Conservation (phyloP, 2,888 invertebrate genomes). For the Rosalia funebris region DNA sequence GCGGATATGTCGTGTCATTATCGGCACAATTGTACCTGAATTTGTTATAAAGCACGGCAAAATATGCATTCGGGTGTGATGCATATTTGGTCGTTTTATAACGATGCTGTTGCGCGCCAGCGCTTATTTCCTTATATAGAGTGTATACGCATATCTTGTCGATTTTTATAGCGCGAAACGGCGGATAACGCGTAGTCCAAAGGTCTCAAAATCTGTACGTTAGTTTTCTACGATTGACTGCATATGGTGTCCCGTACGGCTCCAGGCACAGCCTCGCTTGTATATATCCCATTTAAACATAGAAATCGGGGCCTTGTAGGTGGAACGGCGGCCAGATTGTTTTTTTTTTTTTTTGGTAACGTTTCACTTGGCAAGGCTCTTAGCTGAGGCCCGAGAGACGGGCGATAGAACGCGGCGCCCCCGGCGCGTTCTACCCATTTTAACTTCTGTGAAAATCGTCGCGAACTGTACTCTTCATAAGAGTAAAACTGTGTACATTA, state of each 20-base stretch:
- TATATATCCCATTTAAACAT: background rate
- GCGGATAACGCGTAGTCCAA: too few relatives aligned
- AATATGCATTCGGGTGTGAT: too few relatives aligned
- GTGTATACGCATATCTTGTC: too few relatives aligned
- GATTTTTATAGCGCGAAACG: too few relatives aligned
- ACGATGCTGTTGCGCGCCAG: too few relatives aligned
- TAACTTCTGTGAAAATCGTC: conserved; percentile 46
- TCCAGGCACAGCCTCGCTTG: background rate
- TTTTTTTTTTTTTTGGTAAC: conserved; percentile 12
- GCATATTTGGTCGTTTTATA: too few relatives aligned
- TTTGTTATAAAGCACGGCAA: too few relatives aligned
- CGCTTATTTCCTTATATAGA: too few relatives aligned
- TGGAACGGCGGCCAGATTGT: conserved; percentile 1
- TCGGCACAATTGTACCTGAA: too few relatives aligned
- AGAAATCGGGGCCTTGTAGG: background rate
- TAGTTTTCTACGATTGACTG: conserved; percentile 21
- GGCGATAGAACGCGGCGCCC: conserved; percentile 30
- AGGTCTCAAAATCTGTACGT: too few relatives aligned
- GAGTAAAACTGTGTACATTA: conserved; percentile 49
- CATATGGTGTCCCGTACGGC: conserved; percentile 15
- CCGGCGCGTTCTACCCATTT: conserved; percentile 36
- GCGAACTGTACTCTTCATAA: conserved; percentile 53
- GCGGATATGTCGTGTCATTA: too few relatives aligned
- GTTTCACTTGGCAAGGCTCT: background rate
- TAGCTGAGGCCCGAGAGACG: background rate